Evolutionary conservation across 2,797 vertebrate species (phyloP), one percentile per base, ranked within the genome.

Genomic region (Pangasius macronema): DNA sequence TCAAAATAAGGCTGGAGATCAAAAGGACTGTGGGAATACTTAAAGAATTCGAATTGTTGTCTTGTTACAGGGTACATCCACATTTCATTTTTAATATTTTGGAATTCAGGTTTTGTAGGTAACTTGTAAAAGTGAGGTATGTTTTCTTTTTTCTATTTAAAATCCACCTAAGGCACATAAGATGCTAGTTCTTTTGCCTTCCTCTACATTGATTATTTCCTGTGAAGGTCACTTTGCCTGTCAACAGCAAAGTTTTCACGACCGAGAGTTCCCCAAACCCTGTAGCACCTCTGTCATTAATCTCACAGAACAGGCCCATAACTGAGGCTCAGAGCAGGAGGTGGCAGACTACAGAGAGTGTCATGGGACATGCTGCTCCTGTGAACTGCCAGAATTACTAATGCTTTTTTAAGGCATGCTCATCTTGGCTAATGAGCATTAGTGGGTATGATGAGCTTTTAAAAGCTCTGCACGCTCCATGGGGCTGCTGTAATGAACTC

Each of bases 161-260:
- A 30, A 63, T 82, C 63, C 57, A 63, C 59, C 59, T 5, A 42
- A 46, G 80, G 39, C 36, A 46, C 22, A n/a, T 46, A 81, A 83
- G 68, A 36, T 82, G 46, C 55, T 39, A 55, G 46, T 76, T 76
- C 33, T 42, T 7, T 36, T 27, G 63, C 9, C 49, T 30, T 85
- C 65, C 30, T 27, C 86, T 82, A 33, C 72, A 73, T 70, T 53
- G 67, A 63, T 53, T 65, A 36, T 83, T 88, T 46, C 18, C 36
- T 82, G 57, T 86, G 88, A 90, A 90, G 88, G 84, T 90, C 81
- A 90, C 81, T 86, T 82, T 81, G 13, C 63, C 82, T 39, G 72
- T 82, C 84, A 82, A 55, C 86, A 85, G 65, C 79, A 61, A 84
- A 80, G 81, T 73, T 87, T 89, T 86, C 42, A 85, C 51, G 36